These are phyloP conservation scores for Perithous albicinctus DNA, from an alignment of 2,888 invertebrate species.

Conservation along the genomic window DNA sequence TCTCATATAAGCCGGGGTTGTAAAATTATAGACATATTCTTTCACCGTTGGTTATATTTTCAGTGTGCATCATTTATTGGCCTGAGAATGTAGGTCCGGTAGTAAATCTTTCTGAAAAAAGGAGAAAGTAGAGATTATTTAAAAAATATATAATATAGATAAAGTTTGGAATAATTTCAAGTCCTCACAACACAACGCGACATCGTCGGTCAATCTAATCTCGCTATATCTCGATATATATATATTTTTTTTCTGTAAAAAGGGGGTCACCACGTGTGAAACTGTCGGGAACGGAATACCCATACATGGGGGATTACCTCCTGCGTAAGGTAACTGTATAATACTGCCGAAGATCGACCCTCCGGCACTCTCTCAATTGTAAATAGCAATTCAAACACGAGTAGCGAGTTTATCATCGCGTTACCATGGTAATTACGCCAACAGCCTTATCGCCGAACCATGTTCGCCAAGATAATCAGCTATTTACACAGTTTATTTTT, in stretches of 20 bases:
- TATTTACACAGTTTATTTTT: conserved; percentile 44
- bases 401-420: conserved; percentile 75
- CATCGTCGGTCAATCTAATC: conserved; percentile 75
- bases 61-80: background rate
- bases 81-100: no score
- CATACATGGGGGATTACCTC: conserved; percentile 67
- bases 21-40: no score
- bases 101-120: background rate
- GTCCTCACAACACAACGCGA: conserved; percentile 22
- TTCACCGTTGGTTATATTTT: no score
- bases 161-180: conserved; percentile 31
- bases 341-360: conserved; percentile 10
- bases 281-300: conserved; percentile 72
- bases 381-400: conserved; percentile 77
- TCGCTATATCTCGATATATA: conserved; percentile 54
- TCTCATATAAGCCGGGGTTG: background rate
- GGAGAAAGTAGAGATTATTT: background rate
- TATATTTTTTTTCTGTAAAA: conserved; percentile 36
- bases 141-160: no score
- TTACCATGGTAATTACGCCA: conserved; percentile 79
- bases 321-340: background rate
- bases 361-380: conserved; percentile 4
- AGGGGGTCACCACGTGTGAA: conserved; percentile 77
- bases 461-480: conserved; percentile 66
- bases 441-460: conserved; percentile 68